Conservation (phyloP, 2,888 invertebrate genomes). For the Artemia sinica region DNA sequence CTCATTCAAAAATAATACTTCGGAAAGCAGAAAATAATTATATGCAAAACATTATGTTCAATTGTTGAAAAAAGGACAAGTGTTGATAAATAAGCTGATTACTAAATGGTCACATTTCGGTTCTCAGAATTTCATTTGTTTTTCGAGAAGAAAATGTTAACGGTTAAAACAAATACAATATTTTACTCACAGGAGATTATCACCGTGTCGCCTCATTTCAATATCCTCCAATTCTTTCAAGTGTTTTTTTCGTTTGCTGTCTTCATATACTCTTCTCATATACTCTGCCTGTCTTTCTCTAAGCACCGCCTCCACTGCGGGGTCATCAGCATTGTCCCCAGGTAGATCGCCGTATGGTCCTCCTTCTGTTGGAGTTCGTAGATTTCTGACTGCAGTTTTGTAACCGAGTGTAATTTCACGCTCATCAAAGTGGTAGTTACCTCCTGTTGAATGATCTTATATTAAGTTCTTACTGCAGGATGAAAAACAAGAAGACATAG, state of each 20-base stretch:
- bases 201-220: conserved; percentile 79
- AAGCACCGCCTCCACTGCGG: conserved; percentile 55
- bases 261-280: conserved; percentile 73
- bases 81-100: too few relatives aligned
- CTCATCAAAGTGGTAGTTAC: conserved; percentile 58
- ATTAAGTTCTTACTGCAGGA: not conserved
- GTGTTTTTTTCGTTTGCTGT: conserved; percentile 74
- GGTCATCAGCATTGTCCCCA: conserved; percentile 9
- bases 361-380: conserved; percentile 54
- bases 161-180: too few relatives aligned
- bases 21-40: too few relatives aligned
- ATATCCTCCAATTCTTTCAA: conserved; percentile 83
- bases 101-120: too few relatives aligned
- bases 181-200: conserved; percentile 57
- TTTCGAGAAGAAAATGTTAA: too few relatives aligned
- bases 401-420: conserved; percentile 88
- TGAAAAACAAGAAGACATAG: not conserved
- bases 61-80: too few relatives aligned
- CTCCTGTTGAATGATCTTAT: conserved; percentile 15
- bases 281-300: conserved; percentile 70
- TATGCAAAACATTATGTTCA: too few relatives aligned
- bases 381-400: conserved; percentile 58
- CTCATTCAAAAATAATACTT: conserved; percentile 10
- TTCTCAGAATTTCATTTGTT: too few relatives aligned
- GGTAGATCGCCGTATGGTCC: conserved; percentile 35